A percentile compares a stretch with the other conserved stretches of the same genome.
Evolutionary conservation across 2,797 vertebrate species (phyloP).

Genomic region (Molossus molossus): DNA sequence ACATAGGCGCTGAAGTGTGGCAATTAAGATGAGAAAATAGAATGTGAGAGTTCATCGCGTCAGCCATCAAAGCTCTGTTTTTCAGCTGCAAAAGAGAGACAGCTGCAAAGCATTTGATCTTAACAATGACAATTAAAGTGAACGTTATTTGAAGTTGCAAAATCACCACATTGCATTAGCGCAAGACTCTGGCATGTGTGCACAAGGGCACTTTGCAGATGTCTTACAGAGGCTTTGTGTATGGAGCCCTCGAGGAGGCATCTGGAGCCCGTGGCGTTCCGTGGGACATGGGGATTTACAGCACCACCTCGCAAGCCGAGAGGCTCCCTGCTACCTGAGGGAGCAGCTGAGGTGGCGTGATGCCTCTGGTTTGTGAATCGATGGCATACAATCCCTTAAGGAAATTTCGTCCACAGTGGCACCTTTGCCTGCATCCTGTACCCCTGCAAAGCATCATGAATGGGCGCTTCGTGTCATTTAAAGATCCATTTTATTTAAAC

Average conservation of each 20-base stretch:
- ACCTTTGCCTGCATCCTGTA: slow-evolving; percentile 61
- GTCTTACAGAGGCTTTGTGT: slow-evolving; percentile 88
- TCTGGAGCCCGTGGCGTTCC: slow-evolving; percentile 88
- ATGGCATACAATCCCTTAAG: slow-evolving; percentile 72
- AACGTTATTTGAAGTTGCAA: slow-evolving; percentile 88
- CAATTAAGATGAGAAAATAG: neutral
- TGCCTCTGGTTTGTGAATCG: slow-evolving; percentile 84
- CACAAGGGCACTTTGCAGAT: slow-evolving; percentile 88
- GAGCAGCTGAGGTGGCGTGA: slow-evolving; percentile 80
- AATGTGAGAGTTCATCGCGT: neutral
- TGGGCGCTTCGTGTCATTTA: neutral
- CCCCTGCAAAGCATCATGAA: neutral
- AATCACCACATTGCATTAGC: slow-evolving; percentile 86
- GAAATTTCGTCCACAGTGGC: slow-evolving; percentile 70
- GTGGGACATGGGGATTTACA: slow-evolving; percentile 89
- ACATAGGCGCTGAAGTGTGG: neutral
- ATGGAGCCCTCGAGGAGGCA: slow-evolving; percentile 89
- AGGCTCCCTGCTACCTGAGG: slow-evolving; percentile 86
- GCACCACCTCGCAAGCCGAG: slow-evolving; percentile 79
- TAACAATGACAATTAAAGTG: slow-evolving; percentile 87
- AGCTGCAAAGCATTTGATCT: slow-evolving; percentile 86
- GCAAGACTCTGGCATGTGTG: slow-evolving; percentile 85
- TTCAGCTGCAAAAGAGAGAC: slow-evolving; percentile 77
- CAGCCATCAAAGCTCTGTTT: slow-evolving; percentile 30
- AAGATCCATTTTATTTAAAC: slow-evolving; percentile 68